Evolutionary conservation across 2,113 vertebrate species (phyloP).

Genomic region (Tenebrosternarchus preto): DNA sequence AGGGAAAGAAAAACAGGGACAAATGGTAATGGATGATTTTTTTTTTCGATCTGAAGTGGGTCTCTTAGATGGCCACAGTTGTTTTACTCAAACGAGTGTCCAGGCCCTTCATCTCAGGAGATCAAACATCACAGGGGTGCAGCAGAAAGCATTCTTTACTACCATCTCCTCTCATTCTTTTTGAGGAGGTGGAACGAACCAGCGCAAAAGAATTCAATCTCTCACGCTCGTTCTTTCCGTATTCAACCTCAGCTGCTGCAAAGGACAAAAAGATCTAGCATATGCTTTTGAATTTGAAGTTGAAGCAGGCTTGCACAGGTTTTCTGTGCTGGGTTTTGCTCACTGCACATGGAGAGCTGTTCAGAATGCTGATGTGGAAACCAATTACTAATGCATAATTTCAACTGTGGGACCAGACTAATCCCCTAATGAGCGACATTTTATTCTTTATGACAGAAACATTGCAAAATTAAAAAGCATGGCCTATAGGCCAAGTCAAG

Average conservation of each 20-base stretch:
- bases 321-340: background rate
- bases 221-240: constrained; percentile 17
- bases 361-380: background rate
- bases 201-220: constrained; percentile 36
- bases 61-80: constrained; percentile 41
- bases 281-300: constrained; percentile 22
- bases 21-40: constrained; percentile 51
- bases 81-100: constrained; percentile 52
- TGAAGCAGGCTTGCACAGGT: background rate
- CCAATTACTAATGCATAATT: constrained; percentile 8
- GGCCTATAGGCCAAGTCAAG: background rate
- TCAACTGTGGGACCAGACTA: background rate
- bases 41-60: constrained; percentile 49
- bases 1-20: constrained; percentile 31
- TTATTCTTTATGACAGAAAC: background rate
- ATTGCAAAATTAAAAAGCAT: background rate
- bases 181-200: constrained; percentile 38
- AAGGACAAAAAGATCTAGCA: constrained; percentile 14
- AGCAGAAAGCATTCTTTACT: constrained; percentile 38
- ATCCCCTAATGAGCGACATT: background rate
- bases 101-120: constrained; percentile 54
- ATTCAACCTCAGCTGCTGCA: constrained; percentile 30
- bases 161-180: constrained; percentile 47
- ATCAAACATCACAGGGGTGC: constrained; percentile 55
- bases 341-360: background rate